Evolutionary conservation across 2,888 invertebrate species (phyloP).

Genomic region (Lasioglossum zephyrum): DNA sequence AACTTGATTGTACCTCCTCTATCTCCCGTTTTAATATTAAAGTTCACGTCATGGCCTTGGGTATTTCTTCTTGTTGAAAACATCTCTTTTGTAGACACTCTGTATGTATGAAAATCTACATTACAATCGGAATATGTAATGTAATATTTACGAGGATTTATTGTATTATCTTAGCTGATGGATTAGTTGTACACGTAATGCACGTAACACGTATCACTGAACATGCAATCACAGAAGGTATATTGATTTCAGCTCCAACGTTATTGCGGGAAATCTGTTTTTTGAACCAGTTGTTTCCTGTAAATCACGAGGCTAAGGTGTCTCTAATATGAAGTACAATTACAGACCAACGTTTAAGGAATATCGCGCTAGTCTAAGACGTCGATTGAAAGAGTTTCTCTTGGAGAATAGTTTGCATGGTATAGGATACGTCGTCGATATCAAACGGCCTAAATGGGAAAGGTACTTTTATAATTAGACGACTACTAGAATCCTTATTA

Average conservation of each 20-base stretch:
- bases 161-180: constrained; percentile 9
- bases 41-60: neutral
- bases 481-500: neutral
- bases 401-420: constrained; percentile 88
- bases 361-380: constrained; percentile 67
- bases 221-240: constrained; percentile 21
- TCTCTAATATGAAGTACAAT: constrained; percentile 57
- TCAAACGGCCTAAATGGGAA: constrained; percentile 90
- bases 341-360: constrained; percentile 64
- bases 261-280: neutral
- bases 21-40: neutral
- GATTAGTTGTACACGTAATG: constrained; percentile 31
- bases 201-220: constrained; percentile 20
- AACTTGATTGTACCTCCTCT: constrained; percentile 5
- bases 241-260: neutral
- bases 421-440: constrained; percentile 91
- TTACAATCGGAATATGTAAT: neutral
- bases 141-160: constrained; percentile 14
- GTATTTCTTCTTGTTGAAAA: neutral
- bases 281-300: neutral
- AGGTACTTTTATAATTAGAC: constrained; percentile 85
- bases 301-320: neutral
- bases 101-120: neutral
- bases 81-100: neutral
- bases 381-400: constrained; percentile 73